Conservation (phyloP, 1,140 invertebrate genomes). For the Drosophila hydei region DNA sequence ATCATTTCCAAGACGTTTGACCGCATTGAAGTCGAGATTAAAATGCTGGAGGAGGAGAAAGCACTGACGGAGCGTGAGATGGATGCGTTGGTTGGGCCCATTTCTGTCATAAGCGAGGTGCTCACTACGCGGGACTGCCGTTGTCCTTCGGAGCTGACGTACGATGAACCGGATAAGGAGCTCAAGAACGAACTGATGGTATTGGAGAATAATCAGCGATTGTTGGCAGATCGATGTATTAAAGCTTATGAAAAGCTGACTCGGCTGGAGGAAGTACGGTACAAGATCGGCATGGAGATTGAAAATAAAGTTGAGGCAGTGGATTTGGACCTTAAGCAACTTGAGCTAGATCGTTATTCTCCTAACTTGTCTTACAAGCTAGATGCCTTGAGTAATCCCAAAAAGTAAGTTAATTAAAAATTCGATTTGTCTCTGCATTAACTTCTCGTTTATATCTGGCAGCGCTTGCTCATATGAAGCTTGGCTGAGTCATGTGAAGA, state of each 20-base stretch:
- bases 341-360: constrained; percentile 90
- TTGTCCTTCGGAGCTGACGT: constrained; percentile 91
- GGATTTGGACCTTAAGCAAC: constrained; percentile 91
- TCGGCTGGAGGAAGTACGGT: constrained; percentile 91
- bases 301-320: constrained; percentile 92
- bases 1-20: constrained; percentile 88
- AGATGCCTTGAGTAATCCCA: constrained; percentile 89
- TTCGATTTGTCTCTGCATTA: neutral
- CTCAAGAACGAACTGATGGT: constrained; percentile 92
- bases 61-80: constrained; percentile 90
- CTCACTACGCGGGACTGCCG: constrained; percentile 92
- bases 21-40: constrained; percentile 89
- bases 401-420: constrained; percentile 85
- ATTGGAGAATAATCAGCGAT: constrained; percentile 90
- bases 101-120: constrained; percentile 91
- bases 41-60: constrained; percentile 89
- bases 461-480: constrained; percentile 89
- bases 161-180: constrained; percentile 92
- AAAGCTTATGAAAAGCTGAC: constrained; percentile 94
- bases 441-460: constrained; percentile 16
- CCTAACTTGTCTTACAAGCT: constrained; percentile 92
- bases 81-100: constrained; percentile 89
- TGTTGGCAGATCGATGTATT: constrained; percentile 89
- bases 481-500: constrained; percentile 92
- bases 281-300: constrained; percentile 91